Percentiles rank a stretch among this genome's conserved stretches.
phyloP scores from a whole-genome alignment of 2,888 invertebrate genomes.

The Junonia oenone region DNA sequence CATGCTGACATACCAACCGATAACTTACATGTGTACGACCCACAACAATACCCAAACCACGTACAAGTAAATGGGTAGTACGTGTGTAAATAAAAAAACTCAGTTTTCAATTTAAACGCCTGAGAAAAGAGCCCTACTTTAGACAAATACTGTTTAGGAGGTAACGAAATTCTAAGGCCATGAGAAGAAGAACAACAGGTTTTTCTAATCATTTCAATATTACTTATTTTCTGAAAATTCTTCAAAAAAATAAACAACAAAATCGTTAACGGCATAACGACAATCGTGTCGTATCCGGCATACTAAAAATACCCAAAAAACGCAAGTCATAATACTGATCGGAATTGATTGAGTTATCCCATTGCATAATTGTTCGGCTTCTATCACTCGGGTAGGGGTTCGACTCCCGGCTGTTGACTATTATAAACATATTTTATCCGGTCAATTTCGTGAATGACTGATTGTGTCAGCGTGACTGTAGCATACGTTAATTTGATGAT shows the following conservation, averaged over 20 bases:
- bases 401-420: neutral
- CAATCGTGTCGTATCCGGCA: conserved; percentile 6
- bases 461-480: neutral
- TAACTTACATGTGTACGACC: no score
- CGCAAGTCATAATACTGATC: conserved; percentile 20
- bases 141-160: no score
- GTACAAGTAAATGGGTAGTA: no score
- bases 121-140: no score
- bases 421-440: neutral
- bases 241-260: neutral
- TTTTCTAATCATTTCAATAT: no score
- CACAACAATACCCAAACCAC: no score
- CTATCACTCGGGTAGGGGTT: conserved; percentile 11
- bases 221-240: neutral
- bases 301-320: conserved; percentile 9
- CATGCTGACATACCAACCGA: no score
- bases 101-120: no score
- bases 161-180: no score
- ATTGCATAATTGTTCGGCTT: conserved; percentile 21
- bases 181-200: no score
- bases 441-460: neutral
- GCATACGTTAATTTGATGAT: neutral
- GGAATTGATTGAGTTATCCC: conserved; percentile 21
- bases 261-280: neutral
- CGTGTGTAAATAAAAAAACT: no score